Base-by-base conservation (phyloP, 2,888 invertebrate species). In the Anodontia alba region DNA sequence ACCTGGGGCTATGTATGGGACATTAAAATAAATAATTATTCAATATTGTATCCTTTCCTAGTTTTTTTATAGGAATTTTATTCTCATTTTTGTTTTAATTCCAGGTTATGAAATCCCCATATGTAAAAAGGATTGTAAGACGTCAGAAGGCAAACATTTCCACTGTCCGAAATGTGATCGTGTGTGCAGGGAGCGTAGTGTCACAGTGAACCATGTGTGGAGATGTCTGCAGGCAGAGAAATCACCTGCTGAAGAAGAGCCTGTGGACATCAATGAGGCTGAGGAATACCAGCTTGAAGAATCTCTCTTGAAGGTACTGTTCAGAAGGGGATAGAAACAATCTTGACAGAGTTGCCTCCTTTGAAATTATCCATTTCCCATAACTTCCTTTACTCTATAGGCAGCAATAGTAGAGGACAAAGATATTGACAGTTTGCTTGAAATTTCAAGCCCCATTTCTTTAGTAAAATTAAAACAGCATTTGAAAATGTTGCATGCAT, bases 201-300 rank as follows among this genome's bases (percentile, higher is more conserved):
- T 87, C 15, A 82, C 90, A 8, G 87, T 90, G 26, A 87, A 85
- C 54, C 91, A 91, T 78, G 43, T 90, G 38, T 91, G 91, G 91
- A 81, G 90, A 49, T 91, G 91, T 74, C 72, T 87, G 43, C 87
- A 88, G 69, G 77, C 76, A 15, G 77, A 86, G 54, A 68, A 68
- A 51, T 70, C 66, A 15, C 54, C 23, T n/a, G 29, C 17, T 8
- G 54, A 57, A 69, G 26, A 69, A 33, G 81, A 81, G 0, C 33
- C 66, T 12, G 54, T 49, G 0, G 75, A 77, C 0, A 78, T 83
- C 29, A 69, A 79, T 5, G 81, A 83, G 26, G 83, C 81, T 1
- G 82, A 74, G 46, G 66, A 73, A 23, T 72, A 71, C 31, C 33
- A 67, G 15, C 68, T 83, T 5, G 80, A 81, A 69, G 83, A 83